These are phyloP conservation scores for Antennarius maculatus DNA, from an alignment of 2,797 vertebrate genomes.

Conservation along the genomic window DNA sequence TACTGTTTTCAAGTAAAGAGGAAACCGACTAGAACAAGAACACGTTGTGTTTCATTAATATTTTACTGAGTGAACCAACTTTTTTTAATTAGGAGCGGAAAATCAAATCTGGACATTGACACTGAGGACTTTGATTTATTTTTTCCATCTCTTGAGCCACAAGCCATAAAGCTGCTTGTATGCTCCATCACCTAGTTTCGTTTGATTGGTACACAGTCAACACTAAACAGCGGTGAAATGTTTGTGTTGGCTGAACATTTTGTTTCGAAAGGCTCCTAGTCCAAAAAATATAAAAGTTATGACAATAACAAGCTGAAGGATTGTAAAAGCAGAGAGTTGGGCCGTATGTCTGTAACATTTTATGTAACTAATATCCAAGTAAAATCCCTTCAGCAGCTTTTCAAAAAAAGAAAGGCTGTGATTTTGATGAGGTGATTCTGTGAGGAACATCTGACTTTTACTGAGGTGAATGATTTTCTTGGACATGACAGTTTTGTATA, in stretches of 20 bases:
- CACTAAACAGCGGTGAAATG: conserved; percentile 11
- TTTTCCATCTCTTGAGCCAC: conserved; percentile 22
- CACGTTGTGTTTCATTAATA: too few species aligned
- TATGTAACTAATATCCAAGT: conserved; percentile 2
- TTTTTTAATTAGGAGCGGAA: too few species aligned
- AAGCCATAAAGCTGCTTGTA: conserved; percentile 33
- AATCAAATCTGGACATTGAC: too few species aligned
- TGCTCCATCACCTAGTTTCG: conserved; percentile 18
- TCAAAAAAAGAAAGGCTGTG: neutral
- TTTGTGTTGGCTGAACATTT: conserved; percentile 35
- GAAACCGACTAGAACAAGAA: too few species aligned
- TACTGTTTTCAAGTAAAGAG: too few species aligned
- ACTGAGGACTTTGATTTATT: conserved; percentile 19
- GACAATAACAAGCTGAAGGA: conserved; percentile 11
- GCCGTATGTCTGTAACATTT: conserved; percentile 9
- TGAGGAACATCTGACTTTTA: neutral
- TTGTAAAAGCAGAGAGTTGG: conserved; percentile 2
- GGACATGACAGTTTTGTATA: neutral
- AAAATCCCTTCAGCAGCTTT: neutral
- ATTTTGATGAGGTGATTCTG: too few species aligned
- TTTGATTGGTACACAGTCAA: neutral
- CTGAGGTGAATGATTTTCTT: neutral
- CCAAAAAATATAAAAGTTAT: conserved; percentile 26
- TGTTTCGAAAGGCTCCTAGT: conserved; percentile 32
- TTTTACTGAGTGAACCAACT: too few species aligned